phyloP scores from a whole-genome alignment of 2,888 invertebrate genomes.

The Plagiodera versicolora region DNA sequence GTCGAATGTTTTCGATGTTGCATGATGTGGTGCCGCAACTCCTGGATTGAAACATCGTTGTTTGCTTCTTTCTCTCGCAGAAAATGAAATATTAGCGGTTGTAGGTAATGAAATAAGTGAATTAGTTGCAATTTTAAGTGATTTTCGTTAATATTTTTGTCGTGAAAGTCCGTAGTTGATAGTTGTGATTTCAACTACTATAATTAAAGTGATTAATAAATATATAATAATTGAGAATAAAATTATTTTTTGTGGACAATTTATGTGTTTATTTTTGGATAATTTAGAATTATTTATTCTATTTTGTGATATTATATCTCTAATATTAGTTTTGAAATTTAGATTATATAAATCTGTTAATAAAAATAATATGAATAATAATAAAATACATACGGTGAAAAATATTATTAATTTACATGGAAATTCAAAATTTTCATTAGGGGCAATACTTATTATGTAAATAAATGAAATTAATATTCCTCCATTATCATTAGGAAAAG shows the following conservation, averaged over 20 bases:
- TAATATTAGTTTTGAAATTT: constrained; percentile 36
- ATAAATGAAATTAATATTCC: constrained; percentile 68
- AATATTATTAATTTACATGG: constrained; percentile 44
- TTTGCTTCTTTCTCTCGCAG: too few species aligned
- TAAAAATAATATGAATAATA: constrained; percentile 14
- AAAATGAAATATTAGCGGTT: constrained; percentile 64
- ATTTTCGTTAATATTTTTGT: constrained; percentile 56
- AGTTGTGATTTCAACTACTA: constrained; percentile 63
- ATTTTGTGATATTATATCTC: too few species aligned
- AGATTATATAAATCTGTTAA: constrained; percentile 42
- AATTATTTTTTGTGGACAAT: constrained; percentile 57
- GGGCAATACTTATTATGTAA: constrained; percentile 65
- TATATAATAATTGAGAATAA: constrained; percentile 62
- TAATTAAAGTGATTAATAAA: constrained; percentile 63
- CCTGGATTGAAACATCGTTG: too few species aligned
- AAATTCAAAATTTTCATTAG: constrained; percentile 62
- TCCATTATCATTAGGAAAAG: constrained; percentile 64
- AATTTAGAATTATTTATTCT: constrained; percentile 26
- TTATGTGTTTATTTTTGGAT: constrained; percentile 60
- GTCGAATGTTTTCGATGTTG: too few species aligned
- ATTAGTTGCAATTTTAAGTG: constrained; percentile 62
- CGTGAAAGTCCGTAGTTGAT: constrained; percentile 61
- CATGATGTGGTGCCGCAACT: too few species aligned
- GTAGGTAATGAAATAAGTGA: constrained; percentile 64
- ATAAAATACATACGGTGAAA: constrained; percentile 50